Conservation (phyloP, 2,797 vertebrate genomes). For the Eulemur albifrons region DNA sequence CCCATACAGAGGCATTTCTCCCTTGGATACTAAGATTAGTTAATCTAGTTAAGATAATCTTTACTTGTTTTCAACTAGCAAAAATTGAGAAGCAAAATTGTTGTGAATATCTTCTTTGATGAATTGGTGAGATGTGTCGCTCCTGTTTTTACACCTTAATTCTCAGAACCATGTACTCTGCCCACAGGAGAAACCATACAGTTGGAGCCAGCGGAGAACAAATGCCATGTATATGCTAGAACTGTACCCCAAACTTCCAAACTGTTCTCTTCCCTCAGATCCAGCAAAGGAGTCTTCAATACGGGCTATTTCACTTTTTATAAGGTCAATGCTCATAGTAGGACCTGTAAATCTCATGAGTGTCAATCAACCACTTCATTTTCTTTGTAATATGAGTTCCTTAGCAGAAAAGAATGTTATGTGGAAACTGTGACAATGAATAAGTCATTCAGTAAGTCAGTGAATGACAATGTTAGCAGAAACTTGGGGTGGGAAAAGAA, state of each 20-base stretch:
- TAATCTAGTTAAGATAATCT: background rate
- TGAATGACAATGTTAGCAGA: constrained; percentile 8
- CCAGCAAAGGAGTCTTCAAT: background rate
- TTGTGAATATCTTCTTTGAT: background rate
- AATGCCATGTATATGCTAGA: background rate
- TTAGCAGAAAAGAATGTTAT: constrained; percentile 22
- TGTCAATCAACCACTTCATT: background rate
- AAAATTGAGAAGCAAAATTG: background rate
- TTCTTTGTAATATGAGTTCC: background rate
- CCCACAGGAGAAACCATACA: background rate
- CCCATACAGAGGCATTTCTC: background rate
- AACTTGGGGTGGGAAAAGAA: background rate
- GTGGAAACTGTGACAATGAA: background rate
- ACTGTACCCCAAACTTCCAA: background rate
- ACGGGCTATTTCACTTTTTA: background rate
- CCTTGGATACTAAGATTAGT: background rate
- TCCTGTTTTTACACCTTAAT: background rate
- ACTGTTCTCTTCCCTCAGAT: background rate
- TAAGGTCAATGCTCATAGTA: background rate
- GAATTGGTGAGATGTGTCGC: background rate
- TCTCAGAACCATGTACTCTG: background rate
- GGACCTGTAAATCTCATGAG: background rate
- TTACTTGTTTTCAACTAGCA: background rate
- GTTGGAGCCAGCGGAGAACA: background rate
- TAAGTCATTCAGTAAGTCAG: constrained; percentile 7